Evolutionary conservation across 2,888 invertebrate species (phyloP), one percentile per base, ranked within the genome.

Genomic region (Epistrophe grossulariae): DNA sequence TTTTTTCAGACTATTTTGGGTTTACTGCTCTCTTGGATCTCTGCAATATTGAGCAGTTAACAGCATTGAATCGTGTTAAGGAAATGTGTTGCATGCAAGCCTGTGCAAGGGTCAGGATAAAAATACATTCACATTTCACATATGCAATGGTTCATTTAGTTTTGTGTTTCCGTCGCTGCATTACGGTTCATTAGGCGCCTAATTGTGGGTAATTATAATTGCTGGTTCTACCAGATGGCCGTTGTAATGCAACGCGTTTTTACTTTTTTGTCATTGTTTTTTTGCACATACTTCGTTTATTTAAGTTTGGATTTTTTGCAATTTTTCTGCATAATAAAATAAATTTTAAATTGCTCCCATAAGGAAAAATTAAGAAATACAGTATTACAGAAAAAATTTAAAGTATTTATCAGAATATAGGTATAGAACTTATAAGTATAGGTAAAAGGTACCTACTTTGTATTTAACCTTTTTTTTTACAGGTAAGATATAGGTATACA

Each of bases 121-220:
- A 38, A 17, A 45, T 35, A 68, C 57, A 64, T 48, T 38, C 11
- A n/a, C 35, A 40, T 55, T 55, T 55, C 52, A 55, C 52, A 55
- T 9, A 35, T 55, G 64, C 55, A 40, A 38, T 68, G 59, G 43
- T 24, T 68, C 74, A 70, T 81, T 70, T 7, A 80, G 50, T 70
- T 68, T 68, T 59, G 70, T 76, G 28, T 76, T 70, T 66, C 78
- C 71, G 71, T 31, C 57, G 62, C 68, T 76, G 71, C 79, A 79
- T 68, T 70, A 79, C 55, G 71, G 79, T 84, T 84, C 84, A 84
- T 84, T 84, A 76, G 84, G 84, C 59, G 57, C 84, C 76, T 84
- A 84, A 79, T 84, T 84, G 84, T 84, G 62, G 84, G 79, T 80
- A 84, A 84, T 84, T 79, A 80, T 48, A 80, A 79, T 80, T 64